phyloP scores from a whole-genome alignment of 2,797 vertebrate species.

The Pangasius macronema region DNA sequence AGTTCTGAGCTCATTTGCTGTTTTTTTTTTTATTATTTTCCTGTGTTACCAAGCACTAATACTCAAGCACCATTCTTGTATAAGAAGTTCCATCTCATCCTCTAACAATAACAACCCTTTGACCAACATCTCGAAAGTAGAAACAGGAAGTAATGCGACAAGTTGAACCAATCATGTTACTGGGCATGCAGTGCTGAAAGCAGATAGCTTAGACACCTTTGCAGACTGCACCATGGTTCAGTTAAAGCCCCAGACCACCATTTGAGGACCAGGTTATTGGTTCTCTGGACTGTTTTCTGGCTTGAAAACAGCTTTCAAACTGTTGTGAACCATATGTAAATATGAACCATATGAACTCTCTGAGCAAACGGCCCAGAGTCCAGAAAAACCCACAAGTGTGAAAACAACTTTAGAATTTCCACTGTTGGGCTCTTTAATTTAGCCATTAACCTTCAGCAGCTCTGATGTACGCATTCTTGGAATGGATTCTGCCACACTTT shows the following conservation, averaged over 20 bases:
- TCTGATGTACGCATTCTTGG: background rate
- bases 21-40: background rate
- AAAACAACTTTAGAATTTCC: background rate
- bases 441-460: slow-evolving; percentile 3
- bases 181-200: background rate
- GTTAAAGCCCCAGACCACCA: background rate
- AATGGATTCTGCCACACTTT: slow-evolving; percentile 1
- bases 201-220: background rate
- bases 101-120: background rate
- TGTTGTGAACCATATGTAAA: background rate
- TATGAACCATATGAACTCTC: background rate
- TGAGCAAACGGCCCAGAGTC: background rate
- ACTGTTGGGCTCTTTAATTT: slow-evolving; percentile 7
- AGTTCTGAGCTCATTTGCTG: background rate
- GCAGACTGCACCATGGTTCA: background rate
- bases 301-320: background rate
- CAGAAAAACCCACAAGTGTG: slow-evolving; percentile 11
- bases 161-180: background rate
- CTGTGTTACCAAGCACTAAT: background rate
- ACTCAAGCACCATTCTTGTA: background rate
- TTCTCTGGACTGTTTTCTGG: background rate
- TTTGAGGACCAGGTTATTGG: background rate
- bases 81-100: background rate
- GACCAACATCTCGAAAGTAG: background rate
- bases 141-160: background rate